phyloP scores from a whole-genome alignment of 2,888 invertebrate species.

The Drosophila melanosoma region DNA sequence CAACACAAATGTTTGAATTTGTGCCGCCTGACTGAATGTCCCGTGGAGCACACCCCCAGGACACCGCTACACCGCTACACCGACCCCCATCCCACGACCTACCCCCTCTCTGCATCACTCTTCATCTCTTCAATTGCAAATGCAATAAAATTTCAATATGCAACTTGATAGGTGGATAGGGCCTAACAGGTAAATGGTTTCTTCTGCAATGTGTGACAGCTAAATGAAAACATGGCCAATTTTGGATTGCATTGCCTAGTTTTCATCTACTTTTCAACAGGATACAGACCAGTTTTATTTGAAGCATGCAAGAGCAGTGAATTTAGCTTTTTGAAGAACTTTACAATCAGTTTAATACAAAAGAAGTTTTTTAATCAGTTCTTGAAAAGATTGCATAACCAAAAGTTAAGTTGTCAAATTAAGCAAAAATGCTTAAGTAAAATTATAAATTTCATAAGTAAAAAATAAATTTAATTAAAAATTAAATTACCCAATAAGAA shows the following conservation, averaged over 20 bases:
- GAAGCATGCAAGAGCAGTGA: neutral
- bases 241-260: conserved; percentile 44
- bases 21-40: conserved; percentile 61
- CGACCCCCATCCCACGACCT: neutral
- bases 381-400: neutral
- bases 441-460: neutral
- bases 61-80: neutral
- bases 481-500: neutral
- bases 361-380: neutral
- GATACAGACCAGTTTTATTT: neutral
- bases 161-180: conserved; percentile 38
- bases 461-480: neutral
- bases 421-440: neutral
- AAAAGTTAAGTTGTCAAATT: neutral
- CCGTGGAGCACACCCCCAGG: conserved; percentile 3
- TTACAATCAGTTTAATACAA: neutral
- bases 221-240: conserved; percentile 69
- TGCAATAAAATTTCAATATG: conserved; percentile 75
- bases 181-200: conserved; percentile 47
- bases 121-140: conserved; percentile 30
- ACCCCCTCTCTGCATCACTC: no score
- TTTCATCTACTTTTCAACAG: conserved; percentile 22
- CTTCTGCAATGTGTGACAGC: conserved; percentile 60
- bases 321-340: neutral
- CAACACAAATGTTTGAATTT: conserved; percentile 75